These are phyloP conservation scores for Antheraea assamensis DNA, from an alignment of 2,888 invertebrate species.

Conservation along the genomic window DNA sequence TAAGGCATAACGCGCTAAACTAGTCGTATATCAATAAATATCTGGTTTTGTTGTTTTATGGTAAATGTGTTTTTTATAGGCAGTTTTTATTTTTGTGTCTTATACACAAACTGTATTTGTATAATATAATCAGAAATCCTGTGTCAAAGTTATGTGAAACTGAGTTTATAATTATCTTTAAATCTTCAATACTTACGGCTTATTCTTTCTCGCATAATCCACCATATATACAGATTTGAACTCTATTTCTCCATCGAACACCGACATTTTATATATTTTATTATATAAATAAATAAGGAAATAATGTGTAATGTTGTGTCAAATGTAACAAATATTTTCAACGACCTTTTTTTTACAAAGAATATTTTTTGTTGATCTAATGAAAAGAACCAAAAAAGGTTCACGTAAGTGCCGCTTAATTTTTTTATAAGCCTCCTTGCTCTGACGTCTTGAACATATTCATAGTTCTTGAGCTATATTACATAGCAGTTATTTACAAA, in stretches of 20 bases:
- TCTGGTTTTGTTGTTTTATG: too few species aligned
- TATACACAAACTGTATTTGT: too few species aligned
- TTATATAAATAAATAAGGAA: neutral
- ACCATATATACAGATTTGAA: neutral
- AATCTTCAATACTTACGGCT: neutral
- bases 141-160: neutral
- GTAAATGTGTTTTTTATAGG: too few species aligned
- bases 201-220: neutral
- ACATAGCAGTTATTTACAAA: too few species aligned
- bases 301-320: neutral
- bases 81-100: too few species aligned
- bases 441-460: too few species aligned
- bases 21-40: too few species aligned
- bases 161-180: too few species aligned
- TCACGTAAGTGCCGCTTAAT: neutral
- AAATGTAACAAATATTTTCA: neutral
- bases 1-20: too few species aligned
- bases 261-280: neutral
- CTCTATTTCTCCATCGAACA: slow-evolving; percentile 6
- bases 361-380: neutral
- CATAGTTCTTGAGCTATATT: too few species aligned
- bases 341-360: neutral
- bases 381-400: neutral
- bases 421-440: too few species aligned
- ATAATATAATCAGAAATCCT: neutral